Percentiles rank a stretch among this genome's conserved stretches.
These are phyloP conservation scores for Dryomyza anilis DNA, from an alignment of 2,888 invertebrate genomes.

Conservation along the genomic window DNA sequence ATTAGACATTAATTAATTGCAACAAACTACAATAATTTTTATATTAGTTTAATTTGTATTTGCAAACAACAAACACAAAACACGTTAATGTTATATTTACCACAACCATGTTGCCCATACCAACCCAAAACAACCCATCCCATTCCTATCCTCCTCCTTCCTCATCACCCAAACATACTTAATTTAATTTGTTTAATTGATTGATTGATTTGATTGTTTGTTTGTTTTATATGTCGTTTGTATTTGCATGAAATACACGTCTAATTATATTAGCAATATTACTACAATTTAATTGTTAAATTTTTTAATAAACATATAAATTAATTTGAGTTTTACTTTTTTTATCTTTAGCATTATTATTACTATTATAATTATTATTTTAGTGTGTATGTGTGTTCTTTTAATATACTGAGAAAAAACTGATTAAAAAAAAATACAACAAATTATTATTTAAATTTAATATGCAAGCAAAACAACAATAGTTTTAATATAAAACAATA, in stretches of 20 bases:
- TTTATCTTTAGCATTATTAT: conserved; percentile 12
- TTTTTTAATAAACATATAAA: conserved; percentile 10
- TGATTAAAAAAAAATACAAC: too few species aligned
- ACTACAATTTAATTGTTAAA: conserved; percentile 28
- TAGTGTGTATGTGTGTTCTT: background rate
- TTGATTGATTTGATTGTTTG: background rate
- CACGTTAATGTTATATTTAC: too few species aligned
- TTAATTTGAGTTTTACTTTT: conserved; percentile 20
- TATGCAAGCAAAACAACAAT: conserved; percentile 18
- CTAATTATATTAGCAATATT: conserved; percentile 13
- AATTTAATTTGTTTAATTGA: too few species aligned
- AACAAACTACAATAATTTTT: conserved; percentile 34
- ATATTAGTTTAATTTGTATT: conserved; percentile 38
- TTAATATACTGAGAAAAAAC: background rate
- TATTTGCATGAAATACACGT: background rate
- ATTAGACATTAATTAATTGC: conserved; percentile 31
- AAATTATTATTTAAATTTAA: background rate
- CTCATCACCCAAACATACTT: too few species aligned
- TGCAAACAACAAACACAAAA: too few species aligned
- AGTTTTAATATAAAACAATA: conserved; percentile 25
- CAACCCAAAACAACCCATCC: background rate
- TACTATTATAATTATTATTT: conserved; percentile 3
- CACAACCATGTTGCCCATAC: too few species aligned
- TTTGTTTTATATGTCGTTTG: background rate
- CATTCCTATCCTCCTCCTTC: too few species aligned